Base-by-base conservation (phyloP, 2,888 invertebrate species). In the Neoitamus cyanurus region DNA sequence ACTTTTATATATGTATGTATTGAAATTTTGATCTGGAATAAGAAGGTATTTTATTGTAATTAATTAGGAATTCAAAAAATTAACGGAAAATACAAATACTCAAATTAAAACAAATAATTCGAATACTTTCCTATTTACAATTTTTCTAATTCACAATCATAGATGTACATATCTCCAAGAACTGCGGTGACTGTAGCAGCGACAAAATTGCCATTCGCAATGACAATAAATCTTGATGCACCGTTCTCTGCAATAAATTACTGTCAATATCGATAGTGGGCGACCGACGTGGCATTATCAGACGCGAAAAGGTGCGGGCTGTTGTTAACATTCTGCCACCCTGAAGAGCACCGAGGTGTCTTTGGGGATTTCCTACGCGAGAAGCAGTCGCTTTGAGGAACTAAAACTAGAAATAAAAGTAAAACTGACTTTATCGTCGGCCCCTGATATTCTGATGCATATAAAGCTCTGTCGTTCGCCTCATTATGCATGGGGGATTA, bases 311-410 rank as follows among this genome's bases (percentile, higher is more conserved):
- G 34, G 15, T 9, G 34, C 30, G 20, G 9, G 70, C 5, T 70
- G 28, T 28, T 25, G 9, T 36, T 36, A n/a, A 58, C 42, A 25
- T 75, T 75, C 9, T 11, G 28, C 36, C 11, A 13, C 36, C 37
- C 75, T 75, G 20, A 75, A 37, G 37, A 75, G 25, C 28, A 37
- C 28, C 28, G 42, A 42, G 28, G 42, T 30, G 75, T 42, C 75
- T 75, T 75, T 75, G 75, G 75, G 75, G 28, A 42, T 75, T 75
- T 75, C 42, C 75, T 20, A 70, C 28, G 30, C 13, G 30, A n/a
- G n/a, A n/a, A n/a, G 31, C 25, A 7, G 5, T 30, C 70, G 31
- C 30, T 30, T 20, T 34, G 34, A 34, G 34, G 4, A 34, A 34
- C 34, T 34, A 25, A 37, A 42, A 42, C 28, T 75, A 75, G 28